Evolutionary conservation across 2,113 vertebrate genomes (phyloP).

Genomic region (Rana temporaria): DNA sequence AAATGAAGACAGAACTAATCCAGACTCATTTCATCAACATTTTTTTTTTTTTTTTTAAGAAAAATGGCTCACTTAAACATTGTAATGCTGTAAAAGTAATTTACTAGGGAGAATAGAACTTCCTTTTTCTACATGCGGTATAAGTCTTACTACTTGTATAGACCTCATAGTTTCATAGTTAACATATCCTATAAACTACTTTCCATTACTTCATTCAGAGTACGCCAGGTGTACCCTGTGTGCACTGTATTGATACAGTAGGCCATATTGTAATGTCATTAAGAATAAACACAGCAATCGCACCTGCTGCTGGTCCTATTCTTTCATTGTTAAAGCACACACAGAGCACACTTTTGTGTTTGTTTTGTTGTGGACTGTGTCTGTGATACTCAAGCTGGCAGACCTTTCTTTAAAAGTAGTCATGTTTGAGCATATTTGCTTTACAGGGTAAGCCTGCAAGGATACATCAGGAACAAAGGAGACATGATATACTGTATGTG

Average conservation of each 20-base stretch:
- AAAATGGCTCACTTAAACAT: neutral
- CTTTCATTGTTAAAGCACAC: slow-evolving; percentile 31
- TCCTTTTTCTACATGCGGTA: too few relatives aligned
- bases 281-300: neutral
- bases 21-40: neutral
- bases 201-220: neutral
- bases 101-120: too few relatives aligned
- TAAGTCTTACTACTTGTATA: too few relatives aligned
- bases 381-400: slow-evolving; percentile 11
- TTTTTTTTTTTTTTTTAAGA: neutral
- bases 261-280: slow-evolving; percentile 25
- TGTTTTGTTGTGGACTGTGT: slow-evolving; percentile 23
- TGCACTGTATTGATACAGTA: slow-evolving; percentile 36
- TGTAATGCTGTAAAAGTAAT: neutral
- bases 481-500: too few relatives aligned
- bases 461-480: neutral
- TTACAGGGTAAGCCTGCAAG: neutral
- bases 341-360: slow-evolving; percentile 40
- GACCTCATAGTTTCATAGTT: too few relatives aligned
- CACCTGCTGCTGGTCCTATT: slow-evolving; percentile 26
- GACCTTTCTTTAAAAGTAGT: neutral
- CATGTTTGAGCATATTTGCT: slow-evolving; percentile 17
- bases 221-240: slow-evolving; percentile 16
- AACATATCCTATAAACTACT: too few relatives aligned
- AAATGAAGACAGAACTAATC: neutral